phyloP scores from a whole-genome alignment of 2,113 vertebrate genomes.

The Collichthys lucidus region DNA sequence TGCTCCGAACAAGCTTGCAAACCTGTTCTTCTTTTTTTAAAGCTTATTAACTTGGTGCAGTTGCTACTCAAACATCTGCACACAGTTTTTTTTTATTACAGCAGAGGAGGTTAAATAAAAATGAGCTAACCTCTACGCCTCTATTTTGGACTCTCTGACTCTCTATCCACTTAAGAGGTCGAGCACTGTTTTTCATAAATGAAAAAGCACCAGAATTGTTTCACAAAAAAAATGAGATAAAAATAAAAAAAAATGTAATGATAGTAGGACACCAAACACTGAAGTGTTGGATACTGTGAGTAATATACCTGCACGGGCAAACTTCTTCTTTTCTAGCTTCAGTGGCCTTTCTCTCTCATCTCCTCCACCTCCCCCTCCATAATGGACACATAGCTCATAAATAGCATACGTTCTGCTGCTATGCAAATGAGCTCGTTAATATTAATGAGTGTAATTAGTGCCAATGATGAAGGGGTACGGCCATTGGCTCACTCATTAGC shows the following conservation, averaged over 20 bases:
- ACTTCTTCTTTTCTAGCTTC: slow-evolving; percentile 22
- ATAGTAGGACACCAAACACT: not conserved
- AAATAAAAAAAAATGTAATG: not conserved
- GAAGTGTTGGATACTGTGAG: not conserved
- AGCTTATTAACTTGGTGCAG: too few relatives aligned
- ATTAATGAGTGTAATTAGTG: slow-evolving; percentile 79
- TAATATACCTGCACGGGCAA: not conserved
- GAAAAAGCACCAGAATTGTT: not conserved
- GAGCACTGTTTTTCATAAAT: not conserved
- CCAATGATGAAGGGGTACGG: slow-evolving; percentile 64
- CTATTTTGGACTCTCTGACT: not conserved
- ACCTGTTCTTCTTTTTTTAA: too few relatives aligned
- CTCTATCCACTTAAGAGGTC: not conserved
- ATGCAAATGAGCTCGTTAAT: slow-evolving; percentile 77
- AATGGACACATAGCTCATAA: slow-evolving; percentile 51
- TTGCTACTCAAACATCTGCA: too few relatives aligned
- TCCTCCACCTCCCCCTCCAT: slow-evolving; percentile 23
- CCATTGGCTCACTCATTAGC: slow-evolving; percentile 59
- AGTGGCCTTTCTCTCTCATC: slow-evolving; percentile 38
- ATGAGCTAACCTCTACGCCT: too few relatives aligned
- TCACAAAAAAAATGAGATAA: not conserved
- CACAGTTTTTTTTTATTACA: too few relatives aligned
- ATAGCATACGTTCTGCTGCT: slow-evolving; percentile 47
- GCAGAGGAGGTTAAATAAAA: too few relatives aligned
- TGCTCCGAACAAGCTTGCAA: too few relatives aligned